Evolutionary conservation across 2,888 invertebrate species (phyloP), one percentile per base, ranked within the genome.

Genomic region (Aleiodes alternator): DNA sequence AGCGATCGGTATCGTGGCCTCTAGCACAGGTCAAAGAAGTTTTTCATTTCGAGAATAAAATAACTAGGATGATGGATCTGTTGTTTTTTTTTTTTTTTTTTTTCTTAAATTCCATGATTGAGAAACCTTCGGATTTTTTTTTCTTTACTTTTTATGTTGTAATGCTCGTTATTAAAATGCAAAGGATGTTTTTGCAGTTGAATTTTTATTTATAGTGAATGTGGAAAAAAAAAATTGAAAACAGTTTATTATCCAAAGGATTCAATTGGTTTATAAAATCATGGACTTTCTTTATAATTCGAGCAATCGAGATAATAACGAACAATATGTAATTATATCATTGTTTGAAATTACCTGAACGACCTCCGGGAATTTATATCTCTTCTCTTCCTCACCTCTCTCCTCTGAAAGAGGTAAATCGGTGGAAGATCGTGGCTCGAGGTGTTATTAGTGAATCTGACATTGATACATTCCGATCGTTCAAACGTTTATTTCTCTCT

Each of bases 261-360:
- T 23, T 4, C 38, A 38, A 38, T 43, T 43, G 38, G n/a, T 55
- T 55, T 16, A 55, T 55, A 16, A 16, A 16, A 55, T 55, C 14
- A 55, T n/a, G 6, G 38, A 38, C n/a, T 29, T 79, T 82, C 82
- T 82, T 80, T 84, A 82, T 83, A 83, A 84, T 84, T 84, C 84
- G 83, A 82, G 86, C 84, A 82, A 86, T 86, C 85, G 81, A 86
- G 85, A 86, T 87, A 86, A 87, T 84, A 81, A 82, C 81, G 80
- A 78, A 80, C 82, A 82, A 85, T 82, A 81, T 86, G 85, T 84
- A 87, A 88, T 88, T 88, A 88, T 87, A 87, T 87, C 86, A 87
- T 87, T 88, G 88, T 84, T 86, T 82, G 80, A 84, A 85, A 87
- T 87, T 87, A 83, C 83, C 84, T 81, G 79, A 43, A 79, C 83